These are phyloP conservation scores for Ylistrum balloti DNA, from an alignment of 1,140 invertebrate species.

Conservation along the genomic window DNA sequence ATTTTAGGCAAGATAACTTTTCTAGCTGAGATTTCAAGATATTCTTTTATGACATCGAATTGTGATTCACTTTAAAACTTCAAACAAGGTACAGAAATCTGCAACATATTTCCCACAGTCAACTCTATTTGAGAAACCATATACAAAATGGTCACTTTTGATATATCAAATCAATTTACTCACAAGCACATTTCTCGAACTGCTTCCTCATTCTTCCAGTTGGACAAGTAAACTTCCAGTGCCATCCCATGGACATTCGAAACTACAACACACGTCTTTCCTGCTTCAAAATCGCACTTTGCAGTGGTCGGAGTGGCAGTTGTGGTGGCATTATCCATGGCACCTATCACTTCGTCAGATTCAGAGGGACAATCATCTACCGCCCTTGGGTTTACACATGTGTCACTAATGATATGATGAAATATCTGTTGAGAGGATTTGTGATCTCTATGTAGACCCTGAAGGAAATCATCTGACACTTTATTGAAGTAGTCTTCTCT, in stretches of 20 bases:
- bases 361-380: background rate
- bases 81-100: too few relatives aligned
- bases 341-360: background rate
- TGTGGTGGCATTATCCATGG: background rate
- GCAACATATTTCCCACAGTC: too few relatives aligned
- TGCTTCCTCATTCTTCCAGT: background rate
- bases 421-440: background rate
- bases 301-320: background rate
- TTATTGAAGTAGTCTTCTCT: constrained; percentile 8
- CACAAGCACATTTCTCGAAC: constrained; percentile 2
- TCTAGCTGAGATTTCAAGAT: too few relatives aligned
- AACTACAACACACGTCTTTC: background rate
- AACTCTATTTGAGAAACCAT: too few relatives aligned
- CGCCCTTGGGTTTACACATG: background rate
- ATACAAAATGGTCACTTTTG: too few relatives aligned
- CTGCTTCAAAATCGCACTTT: background rate
- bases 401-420: background rate
- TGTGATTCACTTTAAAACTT: too few relatives aligned
- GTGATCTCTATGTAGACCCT: background rate
- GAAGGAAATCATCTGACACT: background rate
- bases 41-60: too few relatives aligned
- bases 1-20: too few relatives aligned
- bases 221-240: background rate
- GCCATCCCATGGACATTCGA: constrained; percentile 6
- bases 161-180: background rate